Evolutionary conservation across 2,888 invertebrate species (phyloP).

Genomic region (Smittia sp.): DNA sequence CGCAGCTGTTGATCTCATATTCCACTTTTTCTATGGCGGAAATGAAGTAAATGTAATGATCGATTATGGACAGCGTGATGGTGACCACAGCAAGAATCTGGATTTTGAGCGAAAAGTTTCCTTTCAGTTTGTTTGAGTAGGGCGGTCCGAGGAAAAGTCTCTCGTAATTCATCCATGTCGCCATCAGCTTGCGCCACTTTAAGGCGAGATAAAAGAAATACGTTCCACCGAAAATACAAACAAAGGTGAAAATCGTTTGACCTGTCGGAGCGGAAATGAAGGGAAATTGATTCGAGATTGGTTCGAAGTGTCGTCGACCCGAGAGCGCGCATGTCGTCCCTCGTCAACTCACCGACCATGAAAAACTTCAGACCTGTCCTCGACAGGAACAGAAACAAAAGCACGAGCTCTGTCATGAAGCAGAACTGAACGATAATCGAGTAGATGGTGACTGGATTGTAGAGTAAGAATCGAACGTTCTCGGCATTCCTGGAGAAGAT

Average conservation of each 20-base stretch:
- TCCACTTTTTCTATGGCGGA: slow-evolving; percentile 5
- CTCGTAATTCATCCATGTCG: background rate
- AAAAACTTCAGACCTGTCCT: slow-evolving; percentile 18
- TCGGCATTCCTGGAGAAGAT: slow-evolving; percentile 3
- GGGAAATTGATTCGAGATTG: background rate
- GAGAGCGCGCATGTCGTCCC: background rate
- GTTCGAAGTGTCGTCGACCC: background rate
- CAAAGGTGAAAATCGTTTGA: slow-evolving; percentile 29
- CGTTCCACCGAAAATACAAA: slow-evolving; percentile 20
- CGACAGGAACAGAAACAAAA: background rate
- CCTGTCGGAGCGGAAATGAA: background rate
- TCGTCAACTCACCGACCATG: slow-evolving; percentile 31
- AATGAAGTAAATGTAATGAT: slow-evolving; percentile 30
- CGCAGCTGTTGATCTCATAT: background rate
- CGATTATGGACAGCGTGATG: background rate
- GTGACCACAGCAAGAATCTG: background rate
- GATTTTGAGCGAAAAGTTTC: background rate
- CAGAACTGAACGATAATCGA: slow-evolving; percentile 11
- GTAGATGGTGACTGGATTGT: slow-evolving; percentile 24
- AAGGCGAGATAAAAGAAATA: slow-evolving; percentile 33
- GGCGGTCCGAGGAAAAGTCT: slow-evolving; percentile 14
- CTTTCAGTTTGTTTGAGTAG: slow-evolving; percentile 26
- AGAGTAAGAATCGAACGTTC: slow-evolving; percentile 23
- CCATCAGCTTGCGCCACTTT: slow-evolving; percentile 15
- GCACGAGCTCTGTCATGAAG: background rate